A percentile compares a stretch with the other conserved stretches of the same genome.
Conservation (phyloP, 2,797 vertebrate genomes). For the Hyperoplus lanceolatus region DNA sequence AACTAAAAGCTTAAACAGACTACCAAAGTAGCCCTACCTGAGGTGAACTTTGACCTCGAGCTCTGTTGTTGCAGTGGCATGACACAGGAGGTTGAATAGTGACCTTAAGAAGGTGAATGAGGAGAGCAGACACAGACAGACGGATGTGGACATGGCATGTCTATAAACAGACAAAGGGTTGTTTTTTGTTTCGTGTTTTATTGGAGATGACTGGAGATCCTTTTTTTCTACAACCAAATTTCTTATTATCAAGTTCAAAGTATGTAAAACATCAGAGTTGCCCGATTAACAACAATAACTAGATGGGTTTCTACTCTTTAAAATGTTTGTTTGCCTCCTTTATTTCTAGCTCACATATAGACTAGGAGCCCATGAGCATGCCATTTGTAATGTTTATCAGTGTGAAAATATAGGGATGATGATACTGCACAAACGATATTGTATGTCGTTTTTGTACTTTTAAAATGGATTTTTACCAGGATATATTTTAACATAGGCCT, state of each 20-base stretch:
- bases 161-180: neutral
- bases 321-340: neutral
- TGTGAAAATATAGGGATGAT: neutral
- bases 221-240: neutral
- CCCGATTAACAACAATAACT: neutral
- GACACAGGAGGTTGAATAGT: slow-evolving; percentile 38
- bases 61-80: slow-evolving; percentile 24
- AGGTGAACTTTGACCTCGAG: slow-evolving; percentile 57
- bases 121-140: slow-evolving; percentile 23
- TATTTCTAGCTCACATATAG: neutral
- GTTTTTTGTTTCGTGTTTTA: neutral
- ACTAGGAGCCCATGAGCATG: neutral
- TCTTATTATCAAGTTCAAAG: neutral
- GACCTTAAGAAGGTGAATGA: slow-evolving; percentile 47
- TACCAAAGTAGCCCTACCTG: slow-evolving; percentile 10
- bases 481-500: neutral
- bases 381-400: neutral
- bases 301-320: too few relatives aligned
- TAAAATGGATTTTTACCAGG: neutral
- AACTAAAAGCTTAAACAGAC: slow-evolving; percentile 12
- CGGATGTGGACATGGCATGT: neutral
- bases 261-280: neutral
- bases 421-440: neutral
- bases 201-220: neutral
- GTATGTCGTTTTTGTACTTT: neutral